Evolutionary conservation across 2,888 invertebrate species (phyloP).

Genomic region (Lathronympha strigana): DNA sequence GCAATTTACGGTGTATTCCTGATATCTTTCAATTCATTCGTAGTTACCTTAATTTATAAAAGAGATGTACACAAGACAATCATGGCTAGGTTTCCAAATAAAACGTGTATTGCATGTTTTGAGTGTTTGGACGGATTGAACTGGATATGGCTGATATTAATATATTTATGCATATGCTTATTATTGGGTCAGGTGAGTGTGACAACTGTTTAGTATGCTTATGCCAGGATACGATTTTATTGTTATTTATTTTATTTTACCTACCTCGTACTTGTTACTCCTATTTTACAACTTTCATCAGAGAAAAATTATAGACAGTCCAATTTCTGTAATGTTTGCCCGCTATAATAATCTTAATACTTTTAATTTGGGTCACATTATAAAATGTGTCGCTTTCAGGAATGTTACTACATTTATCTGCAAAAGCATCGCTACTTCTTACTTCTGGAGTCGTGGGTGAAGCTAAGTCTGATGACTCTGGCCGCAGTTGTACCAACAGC

Average conservation of each 20-base stretch:
- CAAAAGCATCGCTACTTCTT: constrained; percentile 8
- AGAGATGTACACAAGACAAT: not conserved
- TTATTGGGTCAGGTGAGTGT: not conserved
- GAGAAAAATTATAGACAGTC: too few relatives aligned
- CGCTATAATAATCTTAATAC: too few relatives aligned
- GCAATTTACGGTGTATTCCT: constrained; percentile 13
- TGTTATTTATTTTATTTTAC: too few relatives aligned
- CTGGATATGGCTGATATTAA: not conserved
- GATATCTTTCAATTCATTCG: constrained; percentile 7
- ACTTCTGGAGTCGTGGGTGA: constrained; percentile 8
- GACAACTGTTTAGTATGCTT: too few relatives aligned
- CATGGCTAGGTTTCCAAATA: not conserved
- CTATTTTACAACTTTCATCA: too few relatives aligned
- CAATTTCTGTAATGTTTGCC: too few relatives aligned
- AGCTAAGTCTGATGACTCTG: not conserved
- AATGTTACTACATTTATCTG: constrained; percentile 18
- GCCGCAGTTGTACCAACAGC: constrained; percentile 57
- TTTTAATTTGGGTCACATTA: too few relatives aligned
- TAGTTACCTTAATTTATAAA: not conserved
- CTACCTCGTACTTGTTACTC: not conserved
- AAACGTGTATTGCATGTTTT: not conserved
- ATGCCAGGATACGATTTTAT: too few relatives aligned
- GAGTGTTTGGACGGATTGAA: not conserved
- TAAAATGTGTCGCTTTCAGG: constrained; percentile 22
- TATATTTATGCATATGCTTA: not conserved